These are phyloP conservation scores for Muntiacus reevesi DNA, from an alignment of 2,113 vertebrate genomes.

Conservation along the genomic window DNA sequence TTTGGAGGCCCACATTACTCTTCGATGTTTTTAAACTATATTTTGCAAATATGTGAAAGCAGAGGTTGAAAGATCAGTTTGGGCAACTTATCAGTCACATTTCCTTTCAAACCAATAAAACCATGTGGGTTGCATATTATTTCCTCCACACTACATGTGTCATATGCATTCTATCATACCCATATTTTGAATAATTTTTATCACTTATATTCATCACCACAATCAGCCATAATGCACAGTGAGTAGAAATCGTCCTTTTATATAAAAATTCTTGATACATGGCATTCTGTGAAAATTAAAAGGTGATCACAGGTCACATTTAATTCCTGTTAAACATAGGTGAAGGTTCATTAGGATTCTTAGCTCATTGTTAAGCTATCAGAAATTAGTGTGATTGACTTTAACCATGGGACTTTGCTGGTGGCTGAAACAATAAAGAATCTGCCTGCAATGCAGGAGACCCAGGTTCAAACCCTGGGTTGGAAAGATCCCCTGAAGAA, in stretches of 20 bases:
- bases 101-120: neutral
- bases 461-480: neutral
- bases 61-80: neutral
- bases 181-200: neutral
- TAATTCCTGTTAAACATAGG: neutral
- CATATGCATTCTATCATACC: neutral
- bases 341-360: neutral
- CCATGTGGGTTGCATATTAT: neutral
- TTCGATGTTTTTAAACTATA: neutral
- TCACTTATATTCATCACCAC: neutral
- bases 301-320: neutral
- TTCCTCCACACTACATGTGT: neutral
- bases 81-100: neutral
- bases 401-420: neutral
- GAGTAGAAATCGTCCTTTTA: neutral
- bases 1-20: neutral
- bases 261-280: neutral
- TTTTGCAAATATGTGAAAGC: neutral
- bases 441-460: neutral
- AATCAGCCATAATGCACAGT: neutral
- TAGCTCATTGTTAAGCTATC: neutral
- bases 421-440: neutral
- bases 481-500: neutral
- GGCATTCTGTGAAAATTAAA: neutral
- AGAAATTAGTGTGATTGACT: neutral